Percentiles rank a stretch among this genome's conserved stretches.
These are phyloP conservation scores for Aphidoletes aphidimyza DNA, from an alignment of 2,888 invertebrate species.

Conservation along the genomic window DNA sequence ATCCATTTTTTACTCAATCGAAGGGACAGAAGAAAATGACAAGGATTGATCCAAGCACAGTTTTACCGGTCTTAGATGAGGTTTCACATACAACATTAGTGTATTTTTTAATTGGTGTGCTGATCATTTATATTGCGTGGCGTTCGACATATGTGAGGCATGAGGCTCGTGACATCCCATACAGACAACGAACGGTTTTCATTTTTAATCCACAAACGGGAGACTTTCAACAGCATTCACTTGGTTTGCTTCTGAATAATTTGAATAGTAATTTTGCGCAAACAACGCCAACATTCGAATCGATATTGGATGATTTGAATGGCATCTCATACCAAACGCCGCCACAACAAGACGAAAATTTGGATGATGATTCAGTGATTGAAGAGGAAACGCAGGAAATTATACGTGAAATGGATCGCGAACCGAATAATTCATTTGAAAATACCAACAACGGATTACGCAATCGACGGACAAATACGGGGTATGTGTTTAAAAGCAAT, in stretches of 20 bases:
- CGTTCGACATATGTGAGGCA: constrained; percentile 72
- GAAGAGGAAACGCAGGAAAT: constrained; percentile 59
- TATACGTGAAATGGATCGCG: constrained; percentile 59
- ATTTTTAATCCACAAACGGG: constrained; percentile 52
- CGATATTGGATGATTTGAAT: constrained; percentile 61
- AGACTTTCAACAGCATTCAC: constrained; percentile 34
- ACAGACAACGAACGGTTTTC: constrained; percentile 21
- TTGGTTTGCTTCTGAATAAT: neutral
- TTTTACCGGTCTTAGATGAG: constrained; percentile 50
- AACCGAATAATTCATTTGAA: constrained; percentile 47
- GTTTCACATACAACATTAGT: constrained; percentile 27
- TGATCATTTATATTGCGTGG: constrained; percentile 76
- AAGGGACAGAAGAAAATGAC: constrained; percentile 22
- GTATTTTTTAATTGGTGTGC: constrained; percentile 67
- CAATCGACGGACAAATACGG: constrained; percentile 56
- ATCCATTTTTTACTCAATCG: neutral
- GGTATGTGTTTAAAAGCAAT: neutral
- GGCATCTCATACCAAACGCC: constrained; percentile 58
- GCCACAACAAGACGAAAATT: constrained; percentile 57
- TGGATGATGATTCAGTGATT: constrained; percentile 57
- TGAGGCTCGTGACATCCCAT: constrained; percentile 54
- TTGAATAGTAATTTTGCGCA: constrained; percentile 58
- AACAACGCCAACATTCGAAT: constrained; percentile 60
- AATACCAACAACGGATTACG: constrained; percentile 58
- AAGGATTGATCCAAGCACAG: constrained; percentile 41